Evolutionary conservation across 1,140 invertebrate genomes (phyloP).

Genomic region (Thereuonema tuberculata): DNA sequence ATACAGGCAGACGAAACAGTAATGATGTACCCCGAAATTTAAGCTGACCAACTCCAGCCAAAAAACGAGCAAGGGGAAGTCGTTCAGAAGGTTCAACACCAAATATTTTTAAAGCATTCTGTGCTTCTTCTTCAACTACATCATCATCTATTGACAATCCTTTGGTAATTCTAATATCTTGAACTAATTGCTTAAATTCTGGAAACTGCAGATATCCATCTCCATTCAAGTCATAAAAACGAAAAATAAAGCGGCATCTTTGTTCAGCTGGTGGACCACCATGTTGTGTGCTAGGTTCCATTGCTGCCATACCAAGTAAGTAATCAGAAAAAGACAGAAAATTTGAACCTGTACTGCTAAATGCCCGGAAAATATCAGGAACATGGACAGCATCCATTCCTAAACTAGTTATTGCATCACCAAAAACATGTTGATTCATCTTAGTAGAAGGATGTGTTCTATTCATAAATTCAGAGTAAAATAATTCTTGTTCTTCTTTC

Average conservation of each 20-base stretch:
- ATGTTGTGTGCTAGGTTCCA: slow-evolving; percentile 41
- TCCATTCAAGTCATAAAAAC: slow-evolving; percentile 36
- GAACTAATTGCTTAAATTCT: slow-evolving; percentile 35
- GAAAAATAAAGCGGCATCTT: slow-evolving; percentile 41
- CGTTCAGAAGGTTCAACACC: slow-evolving; percentile 25
- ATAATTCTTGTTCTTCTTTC: slow-evolving; percentile 28
- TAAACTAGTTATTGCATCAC: slow-evolving; percentile 26
- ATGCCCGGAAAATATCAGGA: slow-evolving; percentile 22
- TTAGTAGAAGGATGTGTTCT: slow-evolving; percentile 25
- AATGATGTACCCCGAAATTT: slow-evolving; percentile 42
- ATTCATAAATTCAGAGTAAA: slow-evolving; percentile 30
- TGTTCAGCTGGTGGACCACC: slow-evolving; percentile 40
- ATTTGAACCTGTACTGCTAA: slow-evolving; percentile 30
- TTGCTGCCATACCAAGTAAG: slow-evolving; percentile 37
- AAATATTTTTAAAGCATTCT: slow-evolving; percentile 34
- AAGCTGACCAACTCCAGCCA: slow-evolving; percentile 38
- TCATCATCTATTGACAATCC: slow-evolving; percentile 28
- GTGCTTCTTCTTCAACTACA: slow-evolving; percentile 29
- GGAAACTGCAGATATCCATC: slow-evolving; percentile 32
- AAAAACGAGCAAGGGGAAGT: slow-evolving; percentile 34
- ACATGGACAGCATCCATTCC: slow-evolving; percentile 16
- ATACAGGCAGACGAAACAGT: slow-evolving; percentile 30
- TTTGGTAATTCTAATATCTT: slow-evolving; percentile 33
- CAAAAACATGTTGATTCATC: slow-evolving; percentile 29
- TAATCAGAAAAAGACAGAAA: slow-evolving; percentile 35